phyloP scores from a whole-genome alignment of 2,113 vertebrate species.

The Mormoops blainvillei region DNA sequence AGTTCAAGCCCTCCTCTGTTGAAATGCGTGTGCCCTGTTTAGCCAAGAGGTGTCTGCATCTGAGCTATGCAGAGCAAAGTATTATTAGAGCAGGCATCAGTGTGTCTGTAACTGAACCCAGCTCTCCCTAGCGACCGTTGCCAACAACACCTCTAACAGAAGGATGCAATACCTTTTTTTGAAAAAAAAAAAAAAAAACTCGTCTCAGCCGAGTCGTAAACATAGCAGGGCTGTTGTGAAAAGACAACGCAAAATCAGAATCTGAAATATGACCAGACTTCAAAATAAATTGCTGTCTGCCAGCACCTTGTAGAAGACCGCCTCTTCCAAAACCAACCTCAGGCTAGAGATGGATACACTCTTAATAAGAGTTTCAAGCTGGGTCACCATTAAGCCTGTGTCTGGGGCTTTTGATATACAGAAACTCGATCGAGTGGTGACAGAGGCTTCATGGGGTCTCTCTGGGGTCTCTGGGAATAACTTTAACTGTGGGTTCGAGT shows the following conservation, averaged over 20 bases:
- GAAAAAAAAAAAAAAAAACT: background rate
- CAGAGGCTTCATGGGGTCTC: background rate
- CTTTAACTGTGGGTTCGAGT: background rate
- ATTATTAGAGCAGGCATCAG: conserved; percentile 86
- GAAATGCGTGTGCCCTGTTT: conserved; percentile 81
- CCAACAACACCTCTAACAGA: conserved; percentile 86
- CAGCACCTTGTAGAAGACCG: conserved; percentile 27
- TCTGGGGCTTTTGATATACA: background rate
- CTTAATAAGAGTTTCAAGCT: background rate
- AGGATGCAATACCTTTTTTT: conserved; percentile 81
- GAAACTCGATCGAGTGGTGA: background rate
- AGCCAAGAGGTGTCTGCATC: conserved; percentile 83
- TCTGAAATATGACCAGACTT: conserved; percentile 8
- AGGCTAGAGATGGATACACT: background rate
- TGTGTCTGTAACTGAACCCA: conserved; percentile 82
- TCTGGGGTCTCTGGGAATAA: background rate
- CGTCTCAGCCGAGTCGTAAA: conserved; percentile 41
- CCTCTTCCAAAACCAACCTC: conserved; percentile 11
- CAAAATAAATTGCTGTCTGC: conserved; percentile 17
- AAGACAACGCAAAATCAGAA: background rate
- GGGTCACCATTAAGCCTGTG: background rate
- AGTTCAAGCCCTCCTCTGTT: conserved; percentile 78
- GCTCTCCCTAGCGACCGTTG: conserved; percentile 79
- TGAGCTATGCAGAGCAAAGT: conserved; percentile 80
- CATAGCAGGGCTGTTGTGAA: conserved; percentile 31